Evolutionary conservation across 2,797 vertebrate genomes (phyloP).

Genomic region (Enteromius fasciolatus): DNA sequence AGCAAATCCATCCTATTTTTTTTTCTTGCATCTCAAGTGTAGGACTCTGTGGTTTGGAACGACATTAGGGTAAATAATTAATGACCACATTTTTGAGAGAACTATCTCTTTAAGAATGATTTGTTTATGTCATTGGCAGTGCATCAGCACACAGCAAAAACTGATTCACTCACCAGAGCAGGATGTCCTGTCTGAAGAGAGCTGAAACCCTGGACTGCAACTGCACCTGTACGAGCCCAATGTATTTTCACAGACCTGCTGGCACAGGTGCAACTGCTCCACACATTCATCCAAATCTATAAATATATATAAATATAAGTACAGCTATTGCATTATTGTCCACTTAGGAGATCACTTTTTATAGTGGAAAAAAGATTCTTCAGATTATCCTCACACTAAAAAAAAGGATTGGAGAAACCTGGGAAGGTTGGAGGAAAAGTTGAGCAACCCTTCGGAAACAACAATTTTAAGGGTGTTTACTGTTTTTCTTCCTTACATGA

Average conservation of each 20-base stretch:
- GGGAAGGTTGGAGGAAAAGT: background rate
- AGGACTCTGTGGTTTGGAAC: background rate
- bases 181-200: conserved; percentile 50
- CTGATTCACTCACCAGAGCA: conserved; percentile 53
- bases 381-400: background rate
- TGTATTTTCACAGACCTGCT: conserved; percentile 73
- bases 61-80: background rate
- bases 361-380: background rate
- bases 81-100: background rate
- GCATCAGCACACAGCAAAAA: background rate
- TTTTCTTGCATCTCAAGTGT: too few relatives aligned
- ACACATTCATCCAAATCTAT: conserved; percentile 72
- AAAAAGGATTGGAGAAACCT: background rate
- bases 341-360: background rate
- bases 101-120: background rate
- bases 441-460: background rate
- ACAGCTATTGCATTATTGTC: background rate
- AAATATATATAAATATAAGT: conserved; percentile 6
- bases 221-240: conserved; percentile 71
- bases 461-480: background rate
- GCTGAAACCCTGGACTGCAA: conserved; percentile 66
- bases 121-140: background rate
- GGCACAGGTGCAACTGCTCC: conserved; percentile 63
- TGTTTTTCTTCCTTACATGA: conserved; percentile 33
- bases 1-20: too few relatives aligned